Base-by-base conservation (phyloP, 2,888 invertebrate genomes). In the Gymnocheta viridis region DNA sequence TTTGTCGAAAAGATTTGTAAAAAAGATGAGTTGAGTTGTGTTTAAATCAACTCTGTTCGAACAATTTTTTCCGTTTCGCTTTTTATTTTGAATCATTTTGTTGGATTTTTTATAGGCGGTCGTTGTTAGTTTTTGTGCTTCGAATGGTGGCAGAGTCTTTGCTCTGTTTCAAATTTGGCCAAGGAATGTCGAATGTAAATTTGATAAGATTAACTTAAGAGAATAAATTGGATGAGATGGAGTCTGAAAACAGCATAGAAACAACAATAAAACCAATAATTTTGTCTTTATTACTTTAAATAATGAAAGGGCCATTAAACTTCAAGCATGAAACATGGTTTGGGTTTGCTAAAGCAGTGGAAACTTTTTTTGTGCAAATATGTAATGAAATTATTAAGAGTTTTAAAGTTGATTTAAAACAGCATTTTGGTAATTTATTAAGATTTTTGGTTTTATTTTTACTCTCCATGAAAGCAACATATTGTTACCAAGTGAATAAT, bases 1-100 rank as follows among this genome's bases (percentile, higher is more conserved):
- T 76, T 83, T 84, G 83, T 76, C 58, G 66, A 80, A 84, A 76
- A 83, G 74, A 74, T 80, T 80, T 83, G 38, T 29, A 58, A 17
- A 51, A 74, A 74, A 58, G 80, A 76, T 80, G 76, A 83, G 76
- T 35, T 51, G 27, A 70, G 35, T 67, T 77, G 66, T 62, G 58
- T 70, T 64, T 29, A 64, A 69, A 19, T 64, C 41, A 47, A 51
- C 22, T 44, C 54, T n/a, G 41, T 64, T 54, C 67, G 47, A 82
- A 29, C 4, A 67, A 14, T 29, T 74, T 60, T 64, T 35, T 19
- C n/a, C 35, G n/a, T 17, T 49, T 56, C 7, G 14, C 19, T 62
- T 67, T 58, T 24, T 51, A 29, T 38, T 56, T 64, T 38, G 38
- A 56, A 58, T 80, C 47, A 73, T 80, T 47, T 44, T 38, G 29